A percentile compares a stretch with the other conserved stretches of the same genome.
These are phyloP conservation scores for Phortica okadai DNA, from an alignment of 2,888 invertebrate genomes.

Conservation along the genomic window DNA sequence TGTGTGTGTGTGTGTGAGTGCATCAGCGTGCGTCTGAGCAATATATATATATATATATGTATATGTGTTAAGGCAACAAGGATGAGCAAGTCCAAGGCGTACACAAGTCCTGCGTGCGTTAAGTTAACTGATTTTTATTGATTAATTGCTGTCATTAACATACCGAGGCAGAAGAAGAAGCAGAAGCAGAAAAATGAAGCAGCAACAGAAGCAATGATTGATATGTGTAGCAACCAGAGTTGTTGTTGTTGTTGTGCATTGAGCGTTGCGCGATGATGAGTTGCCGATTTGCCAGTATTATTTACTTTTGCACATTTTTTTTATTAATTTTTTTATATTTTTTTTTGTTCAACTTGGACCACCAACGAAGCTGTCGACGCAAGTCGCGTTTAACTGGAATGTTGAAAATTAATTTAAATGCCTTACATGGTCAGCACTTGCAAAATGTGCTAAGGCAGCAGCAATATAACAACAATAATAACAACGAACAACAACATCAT, in stretches of 20 bases:
- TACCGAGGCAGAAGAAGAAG: constrained; percentile 49
- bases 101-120: constrained; percentile 32
- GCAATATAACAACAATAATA: not conserved
- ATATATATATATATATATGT: not conserved
- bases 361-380: constrained; percentile 47
- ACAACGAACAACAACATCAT: not conserved
- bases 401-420: constrained; percentile 20
- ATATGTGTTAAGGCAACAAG: not conserved
- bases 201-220: constrained; percentile 9
- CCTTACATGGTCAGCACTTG: constrained; percentile 7
- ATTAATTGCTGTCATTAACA: constrained; percentile 70
- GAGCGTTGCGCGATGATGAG: constrained; percentile 49
- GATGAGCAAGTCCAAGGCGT: constrained; percentile 10
- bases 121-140: constrained; percentile 65
- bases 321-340: not conserved
- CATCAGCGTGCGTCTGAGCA: constrained; percentile 46
- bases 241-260: constrained; percentile 50
- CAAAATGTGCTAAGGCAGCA: not conserved
- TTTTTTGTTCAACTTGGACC: constrained; percentile 39
- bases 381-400: not conserved
- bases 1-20: not conserved
- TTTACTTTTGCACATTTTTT: constrained; percentile 18
- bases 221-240: constrained; percentile 1
- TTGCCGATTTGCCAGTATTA: constrained; percentile 48
- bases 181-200: not conserved